A percentile compares a stretch with the other conserved stretches of the same genome.
Conservation (phyloP, 1,140 invertebrate genomes). For the Linepithema humile region DNA sequence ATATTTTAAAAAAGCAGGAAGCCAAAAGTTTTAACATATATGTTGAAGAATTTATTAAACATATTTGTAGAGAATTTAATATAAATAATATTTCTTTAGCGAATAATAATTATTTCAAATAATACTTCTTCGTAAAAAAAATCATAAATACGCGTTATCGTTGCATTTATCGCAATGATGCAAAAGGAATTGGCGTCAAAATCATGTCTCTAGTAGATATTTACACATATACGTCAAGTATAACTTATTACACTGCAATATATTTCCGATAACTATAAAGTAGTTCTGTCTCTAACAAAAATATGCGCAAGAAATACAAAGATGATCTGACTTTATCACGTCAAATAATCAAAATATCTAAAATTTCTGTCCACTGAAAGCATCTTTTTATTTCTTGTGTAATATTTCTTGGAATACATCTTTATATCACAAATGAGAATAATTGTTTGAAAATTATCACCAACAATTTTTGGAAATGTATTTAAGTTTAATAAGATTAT, state of each 20-base stretch:
- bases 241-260: conserved; percentile 26
- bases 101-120: neutral
- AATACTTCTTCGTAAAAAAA: neutral
- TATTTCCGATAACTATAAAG: conserved; percentile 1
- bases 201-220: conserved; percentile 9
- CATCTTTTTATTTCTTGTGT: conserved; percentile 17
- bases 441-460: neutral
- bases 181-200: no score
- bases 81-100: neutral
- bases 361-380: neutral
- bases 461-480: neutral
- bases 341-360: conserved; percentile 34
- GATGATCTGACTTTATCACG: neutral
- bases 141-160: neutral
- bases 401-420: neutral
- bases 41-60: no score
- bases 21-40: neutral
- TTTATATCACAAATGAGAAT: neutral
- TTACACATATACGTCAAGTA: neutral
- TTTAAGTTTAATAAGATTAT: conserved; percentile 22
- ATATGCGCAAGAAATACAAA: conserved; percentile 32
- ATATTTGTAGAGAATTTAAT: no score
- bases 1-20: neutral
- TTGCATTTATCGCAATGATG: conserved; percentile 1
- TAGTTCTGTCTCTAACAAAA: neutral